Evolutionary conservation across 2,888 invertebrate genomes (phyloP).

Genomic region (Ramazzottius varieornatus): DNA sequence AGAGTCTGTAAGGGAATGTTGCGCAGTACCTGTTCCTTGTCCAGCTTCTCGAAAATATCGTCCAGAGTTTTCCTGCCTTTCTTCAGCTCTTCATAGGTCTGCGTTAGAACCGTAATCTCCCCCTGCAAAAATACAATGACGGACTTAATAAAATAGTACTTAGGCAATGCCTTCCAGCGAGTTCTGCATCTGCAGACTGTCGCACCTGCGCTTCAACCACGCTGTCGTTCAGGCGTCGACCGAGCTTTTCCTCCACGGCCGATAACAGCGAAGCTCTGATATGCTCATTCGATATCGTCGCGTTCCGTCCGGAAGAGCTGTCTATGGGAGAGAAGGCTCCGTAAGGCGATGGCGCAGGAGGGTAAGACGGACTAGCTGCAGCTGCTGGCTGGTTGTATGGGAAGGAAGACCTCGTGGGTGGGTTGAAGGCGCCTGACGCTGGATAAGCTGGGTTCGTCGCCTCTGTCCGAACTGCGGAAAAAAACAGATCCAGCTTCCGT

Average conservation of each 20-base stretch:
- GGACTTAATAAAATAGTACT: background rate
- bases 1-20: too few relatives aligned
- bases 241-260: constrained; percentile 78
- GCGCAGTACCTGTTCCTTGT: constrained; percentile 10
- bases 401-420: constrained; percentile 10
- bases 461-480: background rate
- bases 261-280: constrained; percentile 72
- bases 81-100: constrained; percentile 57
- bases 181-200: background rate
- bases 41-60: constrained; percentile 13
- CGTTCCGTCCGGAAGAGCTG: constrained; percentile 27
- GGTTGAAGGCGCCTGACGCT: too few relatives aligned
- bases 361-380: constrained; percentile 28
- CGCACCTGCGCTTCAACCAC: constrained; percentile 50
- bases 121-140: constrained; percentile 26
- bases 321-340: constrained; percentile 5
- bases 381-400: constrained; percentile 10
- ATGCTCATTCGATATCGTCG: constrained; percentile 81
- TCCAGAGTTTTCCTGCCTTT: constrained; percentile 20
- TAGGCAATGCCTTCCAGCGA: background rate
- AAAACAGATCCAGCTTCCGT: too few relatives aligned
- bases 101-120: constrained; percentile 58
- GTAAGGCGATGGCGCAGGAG: constrained; percentile 16
- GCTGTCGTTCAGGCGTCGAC: constrained; percentile 57
- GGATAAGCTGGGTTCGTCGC: too few relatives aligned